phyloP scores from a whole-genome alignment of 2,888 invertebrate species.

The Aplocera efformata region DNA sequence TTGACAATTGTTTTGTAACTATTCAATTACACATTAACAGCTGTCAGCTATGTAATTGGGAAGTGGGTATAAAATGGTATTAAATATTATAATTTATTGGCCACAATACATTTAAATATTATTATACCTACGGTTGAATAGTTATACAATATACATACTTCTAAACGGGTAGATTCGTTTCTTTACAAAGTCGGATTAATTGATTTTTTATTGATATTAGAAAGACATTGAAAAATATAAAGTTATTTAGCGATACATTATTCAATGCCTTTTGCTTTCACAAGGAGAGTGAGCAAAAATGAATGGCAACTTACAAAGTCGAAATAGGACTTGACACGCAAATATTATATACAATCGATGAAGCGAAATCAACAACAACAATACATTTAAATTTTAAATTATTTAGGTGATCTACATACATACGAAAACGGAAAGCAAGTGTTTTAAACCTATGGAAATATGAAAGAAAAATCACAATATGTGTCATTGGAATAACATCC shows the following conservation, averaged over 20 bases:
- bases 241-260: slow-evolving; percentile 7
- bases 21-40: slow-evolving; percentile 69
- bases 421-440: slow-evolving; percentile 54
- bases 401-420: slow-evolving; percentile 50
- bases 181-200: slow-evolving; percentile 41
- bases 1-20: slow-evolving; percentile 75
- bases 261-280: slow-evolving; percentile 19
- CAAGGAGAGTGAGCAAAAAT: slow-evolving; percentile 49
- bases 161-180: slow-evolving; percentile 49
- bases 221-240: slow-evolving; percentile 34
- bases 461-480: slow-evolving; percentile 71
- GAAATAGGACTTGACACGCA: slow-evolving; percentile 37
- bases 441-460: slow-evolving; percentile 65
- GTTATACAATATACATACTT: slow-evolving; percentile 54
- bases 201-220: slow-evolving; percentile 26
- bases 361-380: slow-evolving; percentile 58
- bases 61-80: slow-evolving; percentile 78
- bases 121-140: slow-evolving; percentile 58
- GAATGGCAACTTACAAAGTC: slow-evolving; percentile 46
- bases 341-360: slow-evolving; percentile 46
- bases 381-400: slow-evolving; percentile 52
- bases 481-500: slow-evolving; percentile 72
- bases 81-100: slow-evolving; percentile 76
- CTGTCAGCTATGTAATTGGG: slow-evolving; percentile 72
- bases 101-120: slow-evolving; percentile 67